Conservation (phyloP, 2,888 invertebrate genomes). For the Digitonthophagus gazella region DNA sequence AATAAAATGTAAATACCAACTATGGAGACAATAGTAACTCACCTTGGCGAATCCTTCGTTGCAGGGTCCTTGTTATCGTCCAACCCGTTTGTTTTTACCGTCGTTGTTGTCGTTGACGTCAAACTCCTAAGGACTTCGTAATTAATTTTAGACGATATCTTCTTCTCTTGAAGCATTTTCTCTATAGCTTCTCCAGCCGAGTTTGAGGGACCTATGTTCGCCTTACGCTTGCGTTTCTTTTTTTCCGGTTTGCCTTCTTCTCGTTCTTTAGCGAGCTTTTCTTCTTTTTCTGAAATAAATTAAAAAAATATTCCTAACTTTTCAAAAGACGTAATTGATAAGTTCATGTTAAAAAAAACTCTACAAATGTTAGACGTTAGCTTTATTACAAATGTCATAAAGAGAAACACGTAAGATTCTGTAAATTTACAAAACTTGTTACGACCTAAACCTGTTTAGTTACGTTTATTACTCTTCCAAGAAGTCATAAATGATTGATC, state of each 20-base stretch:
- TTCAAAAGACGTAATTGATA: no score
- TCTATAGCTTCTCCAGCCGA: conserved; percentile 89
- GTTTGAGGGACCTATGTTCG: conserved; percentile 54
- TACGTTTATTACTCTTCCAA: no score
- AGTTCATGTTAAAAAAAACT: no score
- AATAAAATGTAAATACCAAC: no score
- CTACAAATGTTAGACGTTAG: no score
- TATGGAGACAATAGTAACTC: background rate
- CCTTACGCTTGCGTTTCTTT: conserved; percentile 69
- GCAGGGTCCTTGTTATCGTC: conserved; percentile 22
- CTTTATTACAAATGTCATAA: no score
- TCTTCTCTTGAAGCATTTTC: conserved; percentile 94
- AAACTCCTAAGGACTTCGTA: conserved; percentile 92
- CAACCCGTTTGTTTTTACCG: conserved; percentile 35
- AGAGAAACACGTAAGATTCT: no score
- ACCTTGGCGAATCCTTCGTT: conserved; percentile 20
- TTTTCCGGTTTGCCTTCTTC: conserved; percentile 86
- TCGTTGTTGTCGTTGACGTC: conserved; percentile 50
- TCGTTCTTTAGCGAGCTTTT: conserved; percentile 72
- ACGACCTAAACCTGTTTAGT: no score
- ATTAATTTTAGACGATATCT: conserved; percentile 95
- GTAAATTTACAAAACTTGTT: no score
- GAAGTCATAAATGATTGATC: no score
- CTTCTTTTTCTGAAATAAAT: conserved; percentile 69
- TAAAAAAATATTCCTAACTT: background rate